These are phyloP conservation scores for Dreissena rostriformis DNA, from an alignment of 1,140 invertebrate species.

Conservation along the genomic window DNA sequence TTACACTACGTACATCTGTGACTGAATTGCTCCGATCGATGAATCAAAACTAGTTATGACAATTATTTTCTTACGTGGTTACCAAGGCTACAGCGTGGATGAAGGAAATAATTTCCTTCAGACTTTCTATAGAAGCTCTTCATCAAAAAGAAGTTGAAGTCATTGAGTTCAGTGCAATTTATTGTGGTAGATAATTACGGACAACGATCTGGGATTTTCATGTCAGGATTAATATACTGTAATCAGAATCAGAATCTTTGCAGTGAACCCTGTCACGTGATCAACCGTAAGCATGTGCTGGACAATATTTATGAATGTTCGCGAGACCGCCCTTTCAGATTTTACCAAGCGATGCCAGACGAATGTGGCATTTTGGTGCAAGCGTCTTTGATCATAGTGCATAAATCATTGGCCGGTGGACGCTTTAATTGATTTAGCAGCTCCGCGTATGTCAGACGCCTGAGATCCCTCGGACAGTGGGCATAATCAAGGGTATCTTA, in stretches of 20 bases:
- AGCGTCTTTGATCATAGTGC: background rate
- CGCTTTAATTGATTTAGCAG: slow-evolving; percentile 2
- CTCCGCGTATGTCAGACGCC: background rate
- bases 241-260: slow-evolving; percentile 8
- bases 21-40: too few relatives aligned
- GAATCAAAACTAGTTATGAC: too few relatives aligned
- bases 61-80: too few relatives aligned
- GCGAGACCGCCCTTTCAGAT: too few relatives aligned
- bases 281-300: too few relatives aligned
- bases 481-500: background rate
- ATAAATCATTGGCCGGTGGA: background rate
- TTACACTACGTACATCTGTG: too few relatives aligned
- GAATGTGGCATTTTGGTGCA: background rate
- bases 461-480: background rate
- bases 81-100: too few relatives aligned
- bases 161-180: background rate
- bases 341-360: too few relatives aligned
- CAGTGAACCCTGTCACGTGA: background rate
- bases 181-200: background rate
- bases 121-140: too few relatives aligned
- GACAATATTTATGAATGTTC: too few relatives aligned
- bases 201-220: background rate
- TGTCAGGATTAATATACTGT: background rate
- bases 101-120: too few relatives aligned
- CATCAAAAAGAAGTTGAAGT: too few relatives aligned